These are phyloP conservation scores for Pangasius macronema DNA, from an alignment of 2,797 vertebrate genomes.

Conservation along the genomic window DNA sequence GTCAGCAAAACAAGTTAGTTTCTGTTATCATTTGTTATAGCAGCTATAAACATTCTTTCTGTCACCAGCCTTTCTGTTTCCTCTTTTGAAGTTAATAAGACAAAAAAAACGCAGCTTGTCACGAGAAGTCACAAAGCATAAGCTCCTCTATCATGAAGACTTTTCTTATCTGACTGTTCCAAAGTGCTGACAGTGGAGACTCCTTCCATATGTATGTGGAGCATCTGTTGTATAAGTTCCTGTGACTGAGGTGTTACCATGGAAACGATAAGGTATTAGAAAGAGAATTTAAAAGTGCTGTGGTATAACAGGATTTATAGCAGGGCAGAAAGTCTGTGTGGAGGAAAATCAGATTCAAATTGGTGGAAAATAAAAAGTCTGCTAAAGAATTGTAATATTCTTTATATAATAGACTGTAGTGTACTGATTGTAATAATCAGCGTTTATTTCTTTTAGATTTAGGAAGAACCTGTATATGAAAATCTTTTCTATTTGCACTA, in stretches of 20 bases:
- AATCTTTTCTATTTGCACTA: background rate
- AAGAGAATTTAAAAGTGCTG: background rate
- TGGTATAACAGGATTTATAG: background rate
- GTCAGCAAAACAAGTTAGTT: background rate
- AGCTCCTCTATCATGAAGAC: background rate
- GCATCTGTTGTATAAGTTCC: background rate
- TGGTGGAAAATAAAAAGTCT: background rate
- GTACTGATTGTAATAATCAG: background rate
- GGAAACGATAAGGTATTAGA: background rate
- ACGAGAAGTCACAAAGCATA: background rate
- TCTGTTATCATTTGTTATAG: background rate
- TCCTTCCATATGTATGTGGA: background rate
- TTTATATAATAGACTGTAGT: background rate
- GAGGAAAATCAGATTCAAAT: background rate
- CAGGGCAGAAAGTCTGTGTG: background rate
- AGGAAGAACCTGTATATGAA: background rate
- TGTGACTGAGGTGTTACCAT: background rate
- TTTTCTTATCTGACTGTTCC: background rate
- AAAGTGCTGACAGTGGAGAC: constrained; percentile 7
- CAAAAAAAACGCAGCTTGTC: background rate
- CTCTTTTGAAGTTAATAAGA: background rate
- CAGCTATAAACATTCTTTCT: background rate
- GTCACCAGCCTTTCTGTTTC: background rate
- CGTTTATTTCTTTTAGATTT: background rate
- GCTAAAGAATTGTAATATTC: background rate